These are phyloP conservation scores for Thalassarche chlororhynchos DNA, from an alignment of 2,113 vertebrate species.

Conservation along the genomic window DNA sequence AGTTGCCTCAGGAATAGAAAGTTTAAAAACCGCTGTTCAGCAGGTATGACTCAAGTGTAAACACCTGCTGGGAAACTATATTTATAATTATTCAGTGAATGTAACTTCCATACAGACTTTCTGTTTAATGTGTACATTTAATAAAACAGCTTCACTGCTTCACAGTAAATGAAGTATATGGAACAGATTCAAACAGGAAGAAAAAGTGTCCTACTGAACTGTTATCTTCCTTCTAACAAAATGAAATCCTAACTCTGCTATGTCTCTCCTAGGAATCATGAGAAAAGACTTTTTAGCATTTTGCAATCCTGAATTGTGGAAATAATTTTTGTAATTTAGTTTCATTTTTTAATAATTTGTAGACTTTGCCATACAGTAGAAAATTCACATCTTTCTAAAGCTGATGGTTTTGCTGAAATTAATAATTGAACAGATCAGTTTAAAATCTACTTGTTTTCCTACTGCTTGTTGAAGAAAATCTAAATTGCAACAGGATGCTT, in stretches of 20 bases:
- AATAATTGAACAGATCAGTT: background rate
- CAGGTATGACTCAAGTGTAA: background rate
- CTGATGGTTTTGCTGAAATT: background rate
- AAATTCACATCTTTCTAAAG: background rate
- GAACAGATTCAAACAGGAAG: background rate
- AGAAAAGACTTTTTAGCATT: background rate
- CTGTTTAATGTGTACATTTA: background rate
- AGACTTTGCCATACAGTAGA: background rate
- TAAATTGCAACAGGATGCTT: background rate
- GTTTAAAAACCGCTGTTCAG: background rate
- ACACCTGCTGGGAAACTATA: background rate
- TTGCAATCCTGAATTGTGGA: background rate
- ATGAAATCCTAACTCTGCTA: background rate
- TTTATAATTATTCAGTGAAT: background rate
- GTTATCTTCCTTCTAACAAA: background rate
- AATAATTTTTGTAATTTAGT: background rate
- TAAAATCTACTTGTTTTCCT: background rate
- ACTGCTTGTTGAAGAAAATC: background rate
- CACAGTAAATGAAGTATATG: background rate
- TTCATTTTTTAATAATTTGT: background rate
- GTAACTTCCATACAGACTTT: background rate
- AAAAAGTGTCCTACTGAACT: background rate
- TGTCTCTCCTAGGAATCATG: background rate
- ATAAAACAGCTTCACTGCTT: background rate
- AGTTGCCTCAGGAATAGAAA: background rate